phyloP scores from a whole-genome alignment of 1,140 invertebrate species.

The Planococcus citri region DNA sequence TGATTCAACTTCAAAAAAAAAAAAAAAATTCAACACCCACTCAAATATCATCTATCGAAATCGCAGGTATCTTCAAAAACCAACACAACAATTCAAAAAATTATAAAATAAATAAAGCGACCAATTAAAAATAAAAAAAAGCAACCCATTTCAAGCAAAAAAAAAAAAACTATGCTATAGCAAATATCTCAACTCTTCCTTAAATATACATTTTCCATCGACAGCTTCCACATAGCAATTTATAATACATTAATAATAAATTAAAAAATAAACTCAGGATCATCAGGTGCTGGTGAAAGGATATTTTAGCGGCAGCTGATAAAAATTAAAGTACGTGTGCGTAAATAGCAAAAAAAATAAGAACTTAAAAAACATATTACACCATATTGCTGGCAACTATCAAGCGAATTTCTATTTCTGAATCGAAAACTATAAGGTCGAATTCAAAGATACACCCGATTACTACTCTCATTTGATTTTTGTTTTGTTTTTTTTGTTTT shows the following conservation, averaged over 20 bases:
- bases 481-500: too few species aligned
- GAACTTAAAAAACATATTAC: neutral
- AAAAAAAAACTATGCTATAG: neutral
- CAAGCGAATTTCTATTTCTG: neutral
- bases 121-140: neutral
- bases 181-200: neutral
- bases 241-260: neutral
- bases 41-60: too few species aligned
- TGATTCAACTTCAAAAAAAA: too few species aligned
- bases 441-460: too few species aligned
- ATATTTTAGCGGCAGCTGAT: conserved; percentile 10
- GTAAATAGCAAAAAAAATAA: conserved; percentile 12
- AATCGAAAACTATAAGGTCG: too few species aligned
- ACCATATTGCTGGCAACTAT: neutral
- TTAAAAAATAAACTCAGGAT: neutral
- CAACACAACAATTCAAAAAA: too few species aligned
- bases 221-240: too few species aligned
- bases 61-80: too few species aligned
- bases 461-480: too few species aligned
- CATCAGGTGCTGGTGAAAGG: conserved; percentile 10
- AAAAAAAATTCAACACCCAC: too few species aligned
- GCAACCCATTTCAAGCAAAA: neutral
- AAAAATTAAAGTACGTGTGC: conserved; percentile 18
- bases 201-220: too few species aligned
- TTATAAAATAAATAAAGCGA: neutral